Base-by-base conservation (phyloP, 2,888 invertebrate species). In the Melinaea menophilus region DNA sequence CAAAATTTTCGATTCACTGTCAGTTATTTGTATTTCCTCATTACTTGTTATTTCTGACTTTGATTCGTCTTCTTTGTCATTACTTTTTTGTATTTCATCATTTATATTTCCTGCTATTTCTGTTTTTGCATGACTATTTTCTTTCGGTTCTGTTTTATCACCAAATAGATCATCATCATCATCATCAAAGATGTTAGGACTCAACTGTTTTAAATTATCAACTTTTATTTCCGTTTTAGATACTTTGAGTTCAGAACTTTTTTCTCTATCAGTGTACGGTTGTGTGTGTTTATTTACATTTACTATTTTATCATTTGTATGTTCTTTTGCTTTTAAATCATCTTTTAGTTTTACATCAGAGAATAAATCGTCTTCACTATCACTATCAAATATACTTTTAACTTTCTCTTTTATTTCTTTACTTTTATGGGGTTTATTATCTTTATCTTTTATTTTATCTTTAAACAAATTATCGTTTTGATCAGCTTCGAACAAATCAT, bases 301-400 rank as follows among this genome's bases (percentile, higher is more conserved):
- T 55, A n/a, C 55, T 9, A 59, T 59, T 51, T 66, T 58, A 47
- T 62, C 33, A 37, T 63, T 48, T 37, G 54, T 55, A 13, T 56
- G 63, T 35, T 58, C 45, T 59, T 48, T 65, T 22, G 9, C 47
- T 63, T 55, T 60, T 56, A 51, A 33, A 35, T 60, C 63, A 54
- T 62, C 62, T 55, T 63, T 61, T 33, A 45, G 58, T 63, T 72
- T 64, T 31, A 68, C 45, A 65, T 74, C 70, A 33, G 74, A 70
- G 69, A 84, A 83, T 54, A 82, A 69, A 61, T 81, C 83, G 63
- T 77, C 79, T 61, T 82, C 81, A 57, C 77, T 80, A 56, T 81
- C 79, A 34, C 78, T 77, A 73, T 78, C 80, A 67, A 84, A 84
- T 64, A 81, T 70, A 71, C 75, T 77, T 69, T 72, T 79, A 13